A percentile compares a stretch with the other conserved stretches of the same genome.
Evolutionary conservation across 2,888 invertebrate species (phyloP).

Genomic region (Diarsia dahlii): DNA sequence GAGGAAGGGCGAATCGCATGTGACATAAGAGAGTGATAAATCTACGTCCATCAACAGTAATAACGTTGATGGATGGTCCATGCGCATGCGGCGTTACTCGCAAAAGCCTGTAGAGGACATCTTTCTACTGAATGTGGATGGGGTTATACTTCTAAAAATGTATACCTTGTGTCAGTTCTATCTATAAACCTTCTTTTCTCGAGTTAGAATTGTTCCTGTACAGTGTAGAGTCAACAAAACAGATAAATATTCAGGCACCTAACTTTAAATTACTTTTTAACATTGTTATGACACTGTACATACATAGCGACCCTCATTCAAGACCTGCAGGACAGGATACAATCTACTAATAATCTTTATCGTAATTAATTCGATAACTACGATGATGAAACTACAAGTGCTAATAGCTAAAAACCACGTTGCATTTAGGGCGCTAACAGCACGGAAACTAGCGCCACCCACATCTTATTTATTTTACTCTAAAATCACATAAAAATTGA

Average conservation of each 20-base stretch:
- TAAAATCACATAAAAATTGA: too few relatives aligned
- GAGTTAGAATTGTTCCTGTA: neutral
- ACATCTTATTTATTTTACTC: too few relatives aligned
- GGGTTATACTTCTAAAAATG: neutral
- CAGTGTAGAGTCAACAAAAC: neutral
- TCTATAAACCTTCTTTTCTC: neutral
- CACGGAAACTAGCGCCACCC: too few relatives aligned
- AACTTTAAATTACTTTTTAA: too few relatives aligned
- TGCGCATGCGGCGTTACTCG: neutral
- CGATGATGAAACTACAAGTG: conserved; percentile 11
- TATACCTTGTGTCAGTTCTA: neutral
- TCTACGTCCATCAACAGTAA: too few relatives aligned
- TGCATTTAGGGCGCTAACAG: conserved; percentile 13
- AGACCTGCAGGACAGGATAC: neutral
- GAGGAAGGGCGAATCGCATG: too few relatives aligned
- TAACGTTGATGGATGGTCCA: neutral
- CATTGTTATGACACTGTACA: neutral
- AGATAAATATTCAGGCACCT: too few relatives aligned
- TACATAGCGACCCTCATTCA: neutral
- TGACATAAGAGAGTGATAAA: too few relatives aligned
- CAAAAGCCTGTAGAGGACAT: too few relatives aligned
- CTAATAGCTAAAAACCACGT: conserved; percentile 26
- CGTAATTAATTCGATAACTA: conserved; percentile 6
- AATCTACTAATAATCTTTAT: neutral
- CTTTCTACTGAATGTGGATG: neutral